phyloP scores from a whole-genome alignment of 2,888 invertebrate species.

The Drosophila borborema region DNA sequence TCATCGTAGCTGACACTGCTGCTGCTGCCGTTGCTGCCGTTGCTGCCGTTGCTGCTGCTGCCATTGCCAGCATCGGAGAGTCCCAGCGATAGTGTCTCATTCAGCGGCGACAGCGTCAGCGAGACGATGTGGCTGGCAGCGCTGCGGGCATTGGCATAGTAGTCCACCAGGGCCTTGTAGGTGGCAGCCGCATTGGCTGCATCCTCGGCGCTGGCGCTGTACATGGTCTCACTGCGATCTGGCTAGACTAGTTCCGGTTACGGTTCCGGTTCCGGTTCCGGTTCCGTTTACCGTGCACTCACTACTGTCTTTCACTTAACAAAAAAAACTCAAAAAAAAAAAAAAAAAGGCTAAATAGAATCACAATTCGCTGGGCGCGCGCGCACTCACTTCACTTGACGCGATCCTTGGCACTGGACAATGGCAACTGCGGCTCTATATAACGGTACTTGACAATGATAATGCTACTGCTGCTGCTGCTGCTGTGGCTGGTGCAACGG shows the following conservation, averaged over 20 bases:
- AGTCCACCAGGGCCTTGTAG: constrained; percentile 57
- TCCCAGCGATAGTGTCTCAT: constrained; percentile 33
- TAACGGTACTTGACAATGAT: not conserved
- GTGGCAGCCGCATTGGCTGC: constrained; percentile 27
- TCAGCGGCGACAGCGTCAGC: constrained; percentile 50
- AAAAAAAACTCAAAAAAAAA: not conserved
- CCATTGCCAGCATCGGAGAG: constrained; percentile 18
- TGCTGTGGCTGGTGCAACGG: not conserved
- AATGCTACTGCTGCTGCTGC: too few relatives aligned
- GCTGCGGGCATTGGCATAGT: constrained; percentile 55
- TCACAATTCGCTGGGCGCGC: constrained; percentile 20
- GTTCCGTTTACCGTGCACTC: not conserved
- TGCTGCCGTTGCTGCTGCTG: constrained; percentile 3
- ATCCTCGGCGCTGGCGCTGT: constrained; percentile 32
- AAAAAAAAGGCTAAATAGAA: not conserved
- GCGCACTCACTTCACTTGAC: constrained; percentile 8
- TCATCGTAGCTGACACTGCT: constrained; percentile 25
- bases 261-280: not conserved
- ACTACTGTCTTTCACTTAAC: constrained; percentile 2
- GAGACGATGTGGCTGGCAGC: constrained; percentile 69
- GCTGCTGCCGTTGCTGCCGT: constrained; percentile 1
- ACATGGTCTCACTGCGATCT: constrained; percentile 11
- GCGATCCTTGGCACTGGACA: constrained; percentile 1
- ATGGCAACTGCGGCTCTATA: not conserved
- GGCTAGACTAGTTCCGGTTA: not conserved